Evolutionary conservation across 1,140 invertebrate genomes (phyloP).

Genomic region (Bathynomus jamesi): DNA sequence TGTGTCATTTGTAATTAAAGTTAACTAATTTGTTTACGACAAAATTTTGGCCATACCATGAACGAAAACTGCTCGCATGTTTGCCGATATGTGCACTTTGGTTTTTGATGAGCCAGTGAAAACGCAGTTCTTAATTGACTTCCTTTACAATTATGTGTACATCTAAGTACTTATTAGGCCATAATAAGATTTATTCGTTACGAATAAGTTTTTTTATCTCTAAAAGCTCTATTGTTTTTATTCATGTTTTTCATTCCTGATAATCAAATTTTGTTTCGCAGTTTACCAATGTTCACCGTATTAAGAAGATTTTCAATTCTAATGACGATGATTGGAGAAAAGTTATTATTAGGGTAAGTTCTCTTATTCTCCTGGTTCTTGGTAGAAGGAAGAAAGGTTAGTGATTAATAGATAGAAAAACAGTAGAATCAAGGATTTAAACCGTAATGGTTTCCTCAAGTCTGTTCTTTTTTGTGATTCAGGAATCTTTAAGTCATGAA

Average conservation of each 20-base stretch:
- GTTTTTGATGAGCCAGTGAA: no score
- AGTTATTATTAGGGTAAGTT: constrained; percentile 67
- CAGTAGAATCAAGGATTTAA: neutral
- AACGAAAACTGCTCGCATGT: no score
- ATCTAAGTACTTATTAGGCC: neutral
- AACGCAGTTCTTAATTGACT: no score
- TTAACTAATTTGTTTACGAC: no score
- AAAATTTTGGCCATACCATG: no score
- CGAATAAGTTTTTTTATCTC: neutral
- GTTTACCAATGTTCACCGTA: constrained; percentile 60
- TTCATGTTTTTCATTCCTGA: neutral
- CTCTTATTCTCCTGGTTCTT: neutral
- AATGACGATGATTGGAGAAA: constrained; percentile 95
- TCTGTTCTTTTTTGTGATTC: constrained; percentile 23
- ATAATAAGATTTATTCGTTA: neutral
- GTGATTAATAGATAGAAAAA: neutral
- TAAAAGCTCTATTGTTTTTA: constrained; percentile 11
- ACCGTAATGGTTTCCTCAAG: neutral
- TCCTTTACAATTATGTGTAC: neutral
- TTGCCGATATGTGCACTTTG: no score
- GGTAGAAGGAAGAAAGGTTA: neutral
- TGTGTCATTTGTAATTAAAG: no score
- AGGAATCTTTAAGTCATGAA: no score
- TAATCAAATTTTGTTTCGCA: neutral
- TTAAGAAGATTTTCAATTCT: constrained; percentile 91